Evolutionary conservation across 2,797 vertebrate genomes (phyloP), one percentile per base, ranked within the genome.

Genomic region (Thunnus albacares): DNA sequence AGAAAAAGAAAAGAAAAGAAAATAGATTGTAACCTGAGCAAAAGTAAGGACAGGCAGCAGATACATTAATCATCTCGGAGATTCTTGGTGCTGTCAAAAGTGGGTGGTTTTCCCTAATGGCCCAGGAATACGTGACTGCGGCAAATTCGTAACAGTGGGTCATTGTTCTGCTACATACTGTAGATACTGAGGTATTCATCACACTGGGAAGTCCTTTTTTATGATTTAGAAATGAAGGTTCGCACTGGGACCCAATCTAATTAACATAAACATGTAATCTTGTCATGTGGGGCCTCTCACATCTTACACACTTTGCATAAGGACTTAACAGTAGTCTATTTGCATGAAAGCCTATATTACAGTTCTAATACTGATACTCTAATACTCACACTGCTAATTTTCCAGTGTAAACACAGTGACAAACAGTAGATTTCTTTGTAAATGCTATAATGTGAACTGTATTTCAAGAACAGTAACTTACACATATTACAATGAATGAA

Each of bases 81-180:
- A 65, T 71, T 80, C 79, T 62, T 56, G 30, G 26, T 75, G 41
- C 75, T 79, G 73, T 87, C 75, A 75, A 24, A 87, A 84, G 73
- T 87, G 65, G 76, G 79, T 70, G 85, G 55, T 89, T 86, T 89
- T 79, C 75, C 73, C 82, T 81, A 30, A 83, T 87, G 86, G 53
- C 64, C 28, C 18, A 71, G 60, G 33, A 79, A 78, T 86, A 71
- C 0, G 41, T 87, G 76, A 75, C 75, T 85, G 65, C 43, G 41
- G 81, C 72, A 82, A 62, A 73, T 74, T 20, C 61, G 41, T 69
- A 62, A 61, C 66, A 63, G 18, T 55, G 75, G 47, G 75, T 67
- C 20, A 71, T 83, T 81, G 69, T 85, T 79, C 53, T 65, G 62
- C 69, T 75, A 11, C 49, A 57, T 60, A 26, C 47, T 75, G 53